Evolutionary conservation across 2,797 vertebrate genomes (phyloP), one percentile per base, ranked within the genome.

Genomic region (Phylloscopus collybita): DNA sequence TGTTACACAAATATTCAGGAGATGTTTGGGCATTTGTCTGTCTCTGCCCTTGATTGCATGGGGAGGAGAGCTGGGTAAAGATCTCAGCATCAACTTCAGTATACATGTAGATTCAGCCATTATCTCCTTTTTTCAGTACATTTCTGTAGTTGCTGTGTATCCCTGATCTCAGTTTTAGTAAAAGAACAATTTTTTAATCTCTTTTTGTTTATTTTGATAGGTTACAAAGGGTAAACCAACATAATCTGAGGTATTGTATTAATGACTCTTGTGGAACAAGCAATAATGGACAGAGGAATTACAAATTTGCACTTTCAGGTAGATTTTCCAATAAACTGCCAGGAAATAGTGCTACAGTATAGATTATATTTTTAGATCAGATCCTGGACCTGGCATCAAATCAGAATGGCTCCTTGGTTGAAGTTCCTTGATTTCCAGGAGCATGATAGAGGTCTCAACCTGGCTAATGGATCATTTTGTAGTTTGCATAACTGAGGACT

Each of bases 401-500:
- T 73, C 19, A 36, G 32, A 80, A 50, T 34, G 6, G 8, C 42
- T 84, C 11, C n/a, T 80, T 74, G 80, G 32, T 16, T 2, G 1
- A 71, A 87, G 13, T 29, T 32, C 19, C 18, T 56, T 45, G n/a
- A 64, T 95, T 95, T 95, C 80, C 91, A 88, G 57, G 23, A 51
- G 86, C 60, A 22, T 34, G 69, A 80, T 23, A 71, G 29, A 66
- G 44, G 70, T 61, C 54, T 61, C 49, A 92, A 32, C 44, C 47
- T 72, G 72, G 15, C 21, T 67, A 60, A 76, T 60, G 57, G 40
- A 57, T 80, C 74, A 65, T 81, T 92, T 89, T 92, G 79, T 87
- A 89, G 86, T 90, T 72, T 79, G 76, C 92, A 89, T 22, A 95
- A 85, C 64, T 47, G 88, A 90, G 74, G 70, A 71, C 78, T 14